Base-by-base conservation (phyloP, 2,888 invertebrate genomes). In the Eretmocerus hayati region DNA sequence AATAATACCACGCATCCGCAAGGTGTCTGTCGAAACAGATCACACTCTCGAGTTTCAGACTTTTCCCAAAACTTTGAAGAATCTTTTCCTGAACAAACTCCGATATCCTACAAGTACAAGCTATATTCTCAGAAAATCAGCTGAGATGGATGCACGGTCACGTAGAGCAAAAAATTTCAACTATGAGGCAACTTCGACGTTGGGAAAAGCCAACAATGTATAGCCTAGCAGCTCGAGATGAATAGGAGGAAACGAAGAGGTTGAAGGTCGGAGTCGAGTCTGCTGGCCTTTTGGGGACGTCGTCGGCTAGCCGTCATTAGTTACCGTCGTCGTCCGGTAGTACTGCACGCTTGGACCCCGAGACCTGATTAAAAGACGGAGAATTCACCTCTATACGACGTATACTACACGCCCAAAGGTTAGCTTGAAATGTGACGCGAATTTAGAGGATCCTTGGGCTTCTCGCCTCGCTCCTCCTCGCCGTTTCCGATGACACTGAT, bases 351-450 rank as follows among this genome's bases (percentile, higher is more conserved):
- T n/a, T n/a, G 58, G 44, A 50, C 56, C 58, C 61, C 64, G 60
- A 59, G 62, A 62, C 58, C 65, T 67, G 66, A 67, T 68, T 67
- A 68, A 67, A 67, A 65, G 66, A 67, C 66, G 63, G 47, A 49
- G 30, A 18, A 13, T 22, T n/a, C 21, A 15, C 38, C 13, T 19
- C 20, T 16, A 13, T 37, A 11, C 5, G 20, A n/a, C 42, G 26
- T 16, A 13, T 37, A 11, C 5, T 21, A n/a, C 42, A 20, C 23
- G 18, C 30, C 19, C 35, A 39, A 11, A n/a, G n/a, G n/a, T n/a
- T n/a, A n/a, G 22, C 43, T 61, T 66, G 66, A 67, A 67, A 68
- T 67, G 66, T 66, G 66, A 67, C 65, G 66, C 66, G 66, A 67
- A 68, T 67, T 68, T 67, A 65, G 66, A 67, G 67, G 66, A 63